Conservation (phyloP, 2,888 invertebrate species). For the Pandemis corylana region DNA sequence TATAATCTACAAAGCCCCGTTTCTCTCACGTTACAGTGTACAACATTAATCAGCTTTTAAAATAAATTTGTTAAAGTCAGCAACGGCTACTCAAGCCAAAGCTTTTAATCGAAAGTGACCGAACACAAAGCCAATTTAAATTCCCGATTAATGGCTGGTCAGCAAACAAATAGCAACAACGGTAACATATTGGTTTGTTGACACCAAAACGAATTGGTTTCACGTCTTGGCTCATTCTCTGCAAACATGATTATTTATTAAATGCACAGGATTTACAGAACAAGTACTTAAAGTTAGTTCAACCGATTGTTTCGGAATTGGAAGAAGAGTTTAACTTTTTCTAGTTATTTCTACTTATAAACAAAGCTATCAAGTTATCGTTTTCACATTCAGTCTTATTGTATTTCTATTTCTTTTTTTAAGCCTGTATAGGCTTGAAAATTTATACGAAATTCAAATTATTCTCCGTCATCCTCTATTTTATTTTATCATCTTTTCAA, state of each 20-base stretch:
- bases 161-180: constrained; percentile 27
- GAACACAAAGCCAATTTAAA: constrained; percentile 21
- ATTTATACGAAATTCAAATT: background rate
- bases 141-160: constrained; percentile 20
- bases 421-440: too few relatives aligned
- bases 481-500: background rate
- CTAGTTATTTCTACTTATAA: too few relatives aligned
- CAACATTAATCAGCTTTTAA: constrained; percentile 20
- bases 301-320: too few relatives aligned
- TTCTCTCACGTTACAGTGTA: background rate
- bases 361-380: too few relatives aligned
- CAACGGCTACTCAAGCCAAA: background rate
- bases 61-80: constrained; percentile 32
- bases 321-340: too few relatives aligned
- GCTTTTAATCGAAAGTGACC: constrained; percentile 32
- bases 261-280: background rate
- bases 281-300: too few relatives aligned
- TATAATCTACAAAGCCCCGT: background rate
- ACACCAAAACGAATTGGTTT: constrained; percentile 1
- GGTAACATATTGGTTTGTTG: constrained; percentile 32
- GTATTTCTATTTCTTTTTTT: too few relatives aligned
- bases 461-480: background rate
- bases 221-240: background rate
- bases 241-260: background rate
- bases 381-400: too few relatives aligned